phyloP scores from a whole-genome alignment of 2,888 invertebrate genomes.

The Dendrolimus pini region DNA sequence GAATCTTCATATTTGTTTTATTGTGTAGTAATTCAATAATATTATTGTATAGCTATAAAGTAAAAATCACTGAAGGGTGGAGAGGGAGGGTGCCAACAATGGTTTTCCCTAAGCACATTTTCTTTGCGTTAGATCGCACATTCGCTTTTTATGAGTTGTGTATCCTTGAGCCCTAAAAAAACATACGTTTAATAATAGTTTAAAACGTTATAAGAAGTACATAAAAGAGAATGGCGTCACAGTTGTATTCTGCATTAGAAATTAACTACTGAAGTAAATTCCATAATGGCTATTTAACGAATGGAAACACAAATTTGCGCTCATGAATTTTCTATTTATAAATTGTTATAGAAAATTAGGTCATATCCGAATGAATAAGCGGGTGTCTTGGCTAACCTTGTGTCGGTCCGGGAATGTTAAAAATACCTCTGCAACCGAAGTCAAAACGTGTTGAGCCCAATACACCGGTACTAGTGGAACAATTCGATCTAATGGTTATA shows the following conservation, averaged over 20 bases:
- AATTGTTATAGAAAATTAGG: conserved; percentile 60
- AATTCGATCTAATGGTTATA: conserved; percentile 35
- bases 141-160: no score
- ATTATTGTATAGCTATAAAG: no score
- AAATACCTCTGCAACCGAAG: conserved; percentile 62
- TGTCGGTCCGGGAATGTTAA: conserved; percentile 75
- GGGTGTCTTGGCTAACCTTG: conserved; percentile 71
- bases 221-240: no score
- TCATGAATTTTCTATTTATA: conserved; percentile 36
- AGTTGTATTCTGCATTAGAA: conserved; percentile 2
- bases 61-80: no score
- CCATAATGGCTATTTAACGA: conserved; percentile 3
- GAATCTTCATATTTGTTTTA: no score
- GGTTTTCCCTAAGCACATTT: no score
- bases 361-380: conserved; percentile 72
- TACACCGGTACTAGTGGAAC: conserved; percentile 33
- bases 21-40: no score
- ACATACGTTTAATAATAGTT: no score
- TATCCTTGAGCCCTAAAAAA: no score
- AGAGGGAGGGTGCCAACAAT: no score
- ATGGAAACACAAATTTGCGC: conserved; percentile 11
- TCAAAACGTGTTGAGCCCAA: conserved; percentile 38
- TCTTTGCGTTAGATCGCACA: no score
- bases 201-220: no score
- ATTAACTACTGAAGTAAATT: background rate